phyloP scores from a whole-genome alignment of 2,888 invertebrate species.

The Andrena haemorrhoa region DNA sequence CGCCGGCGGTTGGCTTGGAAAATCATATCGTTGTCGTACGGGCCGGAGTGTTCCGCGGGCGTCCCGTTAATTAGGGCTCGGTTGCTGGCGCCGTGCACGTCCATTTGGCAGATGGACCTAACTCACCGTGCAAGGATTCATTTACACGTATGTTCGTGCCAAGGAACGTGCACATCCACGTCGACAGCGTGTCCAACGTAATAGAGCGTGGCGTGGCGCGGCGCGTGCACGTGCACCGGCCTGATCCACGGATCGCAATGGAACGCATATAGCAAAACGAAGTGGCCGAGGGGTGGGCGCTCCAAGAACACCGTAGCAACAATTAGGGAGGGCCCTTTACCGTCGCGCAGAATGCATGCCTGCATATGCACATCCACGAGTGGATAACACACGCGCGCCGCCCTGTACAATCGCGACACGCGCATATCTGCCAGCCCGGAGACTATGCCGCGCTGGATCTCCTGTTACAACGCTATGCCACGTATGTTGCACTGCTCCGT shows the following conservation, averaged over 20 bases:
- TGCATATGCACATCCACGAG: conserved; percentile 1
- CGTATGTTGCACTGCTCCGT: conserved; percentile 33
- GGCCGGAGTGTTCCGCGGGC: conserved; percentile 46
- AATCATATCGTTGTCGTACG: conserved; percentile 54
- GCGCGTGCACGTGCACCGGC: conserved; percentile 21
- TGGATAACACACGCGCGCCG: not conserved
- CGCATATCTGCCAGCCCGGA: conserved; percentile 41
- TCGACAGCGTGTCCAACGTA: conserved; percentile 51
- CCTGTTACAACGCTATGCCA: conserved; percentile 46
- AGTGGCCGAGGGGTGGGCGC: conserved; percentile 49
- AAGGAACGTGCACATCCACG: conserved; percentile 58
- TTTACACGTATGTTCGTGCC: conserved; percentile 70
- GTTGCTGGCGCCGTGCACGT: conserved; percentile 55
- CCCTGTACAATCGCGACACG: conserved; percentile 53
- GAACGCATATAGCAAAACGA: conserved; percentile 53
- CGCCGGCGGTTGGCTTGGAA: conserved; percentile 46
- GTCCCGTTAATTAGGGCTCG: conserved; percentile 63
- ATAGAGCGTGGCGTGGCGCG: not conserved
- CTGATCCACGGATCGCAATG: not conserved
- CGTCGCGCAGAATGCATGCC: conserved; percentile 53
- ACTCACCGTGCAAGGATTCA: conserved; percentile 71
- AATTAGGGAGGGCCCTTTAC: conserved; percentile 69
- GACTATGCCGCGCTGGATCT: conserved; percentile 23
- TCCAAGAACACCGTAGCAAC: conserved; percentile 66
- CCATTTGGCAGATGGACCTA: conserved; percentile 74